Evolutionary conservation across 2,888 invertebrate species (phyloP), one percentile per base, ranked within the genome.

Genomic region (Azorinus chamasolen): DNA sequence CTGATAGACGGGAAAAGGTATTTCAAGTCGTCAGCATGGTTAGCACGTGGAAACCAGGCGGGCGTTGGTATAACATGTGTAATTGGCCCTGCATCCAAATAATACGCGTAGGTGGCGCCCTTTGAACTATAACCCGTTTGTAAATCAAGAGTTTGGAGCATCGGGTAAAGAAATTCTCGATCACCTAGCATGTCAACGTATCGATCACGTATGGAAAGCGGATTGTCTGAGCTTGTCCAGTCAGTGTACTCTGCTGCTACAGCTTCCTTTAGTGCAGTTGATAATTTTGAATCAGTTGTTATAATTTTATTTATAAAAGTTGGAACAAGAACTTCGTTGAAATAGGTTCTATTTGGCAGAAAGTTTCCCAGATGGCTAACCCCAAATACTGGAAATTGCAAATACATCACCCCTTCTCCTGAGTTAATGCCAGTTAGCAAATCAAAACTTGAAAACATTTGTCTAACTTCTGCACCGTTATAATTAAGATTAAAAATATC

Each of bases 161-260:
- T 96, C 16, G 98, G 97, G 91, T 97, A 97, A 80, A 97, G 96
- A 94, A 98, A 98, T 94, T 97, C 97, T 92, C 97, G 97, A 94
- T 99, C 98, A 20, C 97, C 97, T 0, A 97, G 97, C 10, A 97
- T 96, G 89, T 97, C 96, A 12, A 96, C 96, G 54, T 97, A 95
- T 95, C 96, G 96, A 93, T 97, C 96, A 93, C 97, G 96, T 92
- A 97, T 96, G 14, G 25, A 37, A 1, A 20, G 18, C 91, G 96
- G 94, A 91, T 96, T 96, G 18, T 96, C 37, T 3, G 55, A 65
- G 24, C 68, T 32, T 12, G 27, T n/a, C 62, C 73, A 70, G 20
- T 70, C 50, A 1, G 72, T 68, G 45, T 80, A 75, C n/a, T 69
- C 65, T 41, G 68, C 65, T 2, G 50, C 41, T 8, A 76, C 16